phyloP scores from a whole-genome alignment of 2,888 invertebrate species.

The Chirona hameri region DNA sequence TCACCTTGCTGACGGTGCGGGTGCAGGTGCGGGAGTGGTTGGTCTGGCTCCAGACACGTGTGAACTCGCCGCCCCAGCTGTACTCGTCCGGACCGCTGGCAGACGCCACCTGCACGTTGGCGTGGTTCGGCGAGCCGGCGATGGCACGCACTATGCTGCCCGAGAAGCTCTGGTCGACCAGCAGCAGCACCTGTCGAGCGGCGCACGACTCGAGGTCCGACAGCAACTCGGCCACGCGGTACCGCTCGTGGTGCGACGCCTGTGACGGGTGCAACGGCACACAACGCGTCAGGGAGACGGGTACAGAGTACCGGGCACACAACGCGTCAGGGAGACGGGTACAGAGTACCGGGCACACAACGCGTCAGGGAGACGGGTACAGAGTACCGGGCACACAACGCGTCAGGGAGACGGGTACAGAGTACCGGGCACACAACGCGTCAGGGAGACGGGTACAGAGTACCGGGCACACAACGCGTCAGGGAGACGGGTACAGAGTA shows the following conservation, averaged over 20 bases:
- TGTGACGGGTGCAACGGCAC: constrained; percentile 40
- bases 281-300: too few species aligned
- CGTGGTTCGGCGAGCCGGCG: constrained; percentile 43
- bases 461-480: too few species aligned
- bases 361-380: too few species aligned
- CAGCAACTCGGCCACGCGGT: constrained; percentile 51
- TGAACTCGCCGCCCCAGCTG: constrained; percentile 46
- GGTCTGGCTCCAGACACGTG: constrained; percentile 45
- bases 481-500: too few species aligned
- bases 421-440: too few species aligned
- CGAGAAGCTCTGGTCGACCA: constrained; percentile 53
- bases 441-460: too few species aligned
- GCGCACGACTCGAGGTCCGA: constrained; percentile 50
- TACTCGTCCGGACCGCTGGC: constrained; percentile 47
- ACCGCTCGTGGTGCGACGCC: constrained; percentile 50
- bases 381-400: too few species aligned
- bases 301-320: neutral
- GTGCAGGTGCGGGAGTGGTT: constrained; percentile 46
- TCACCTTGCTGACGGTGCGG: constrained; percentile 46
- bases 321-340: too few species aligned
- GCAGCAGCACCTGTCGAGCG: constrained; percentile 50
- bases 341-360: too few species aligned
- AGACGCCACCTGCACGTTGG: constrained; percentile 44
- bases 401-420: too few species aligned
- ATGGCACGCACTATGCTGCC: constrained; percentile 47